Conservation (phyloP, 2,888 invertebrate genomes). For the Campoplex capitator region DNA sequence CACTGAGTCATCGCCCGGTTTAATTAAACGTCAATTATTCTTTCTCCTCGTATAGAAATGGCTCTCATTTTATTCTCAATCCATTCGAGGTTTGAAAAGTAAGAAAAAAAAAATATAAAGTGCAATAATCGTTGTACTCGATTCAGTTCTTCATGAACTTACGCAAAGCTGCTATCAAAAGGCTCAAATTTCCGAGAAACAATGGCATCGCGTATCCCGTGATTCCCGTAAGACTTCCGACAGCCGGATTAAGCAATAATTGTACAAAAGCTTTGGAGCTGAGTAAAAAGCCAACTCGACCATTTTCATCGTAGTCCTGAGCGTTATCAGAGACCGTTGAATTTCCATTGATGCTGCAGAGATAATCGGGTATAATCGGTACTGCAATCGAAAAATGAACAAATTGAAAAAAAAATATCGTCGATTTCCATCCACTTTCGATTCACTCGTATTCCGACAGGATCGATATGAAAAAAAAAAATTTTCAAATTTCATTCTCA, state of each 20-base stretch:
- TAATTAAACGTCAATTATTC: too few relatives aligned
- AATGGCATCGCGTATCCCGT: conserved; percentile 90
- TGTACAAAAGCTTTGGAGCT: conserved; percentile 94
- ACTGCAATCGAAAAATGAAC: conserved; percentile 86
- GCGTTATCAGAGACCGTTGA: conserved; percentile 73
- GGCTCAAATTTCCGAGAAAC: conserved; percentile 89
- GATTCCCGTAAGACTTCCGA: conserved; percentile 89
- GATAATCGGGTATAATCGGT: conserved; percentile 92
- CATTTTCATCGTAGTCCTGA: conserved; percentile 87
- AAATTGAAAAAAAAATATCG: neutral
- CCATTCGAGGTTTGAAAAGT: neutral
- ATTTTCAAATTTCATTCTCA: conserved; percentile 85
- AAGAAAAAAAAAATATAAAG: neutral
- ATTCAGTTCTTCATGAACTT: conserved; percentile 81
- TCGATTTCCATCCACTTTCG: neutral
- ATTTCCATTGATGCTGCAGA: conserved; percentile 87
- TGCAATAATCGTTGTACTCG: neutral
- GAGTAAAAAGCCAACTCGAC: conserved; percentile 88
- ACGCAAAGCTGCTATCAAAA: conserved; percentile 89
- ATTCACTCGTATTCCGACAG: neutral
- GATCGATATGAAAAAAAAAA: neutral
- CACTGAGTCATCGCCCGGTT: too few relatives aligned
- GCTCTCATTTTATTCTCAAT: neutral
- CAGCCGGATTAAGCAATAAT: conserved; percentile 90
- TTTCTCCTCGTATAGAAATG: too few relatives aligned